Evolutionary conservation across 2,797 vertebrate genomes (phyloP).

Genomic region (Carduelis carduelis): DNA sequence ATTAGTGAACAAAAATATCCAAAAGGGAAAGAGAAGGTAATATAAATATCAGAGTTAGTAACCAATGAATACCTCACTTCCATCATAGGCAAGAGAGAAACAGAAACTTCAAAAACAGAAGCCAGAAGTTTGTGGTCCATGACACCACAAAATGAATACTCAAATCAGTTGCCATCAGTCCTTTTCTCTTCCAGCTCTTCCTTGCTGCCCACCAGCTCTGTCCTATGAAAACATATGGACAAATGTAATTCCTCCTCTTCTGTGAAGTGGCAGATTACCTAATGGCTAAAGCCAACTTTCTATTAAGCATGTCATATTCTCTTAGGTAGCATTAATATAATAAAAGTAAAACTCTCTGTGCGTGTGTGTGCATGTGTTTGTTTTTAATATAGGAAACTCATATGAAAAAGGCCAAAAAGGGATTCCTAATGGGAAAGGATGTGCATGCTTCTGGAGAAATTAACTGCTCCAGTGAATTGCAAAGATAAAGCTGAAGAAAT

Average conservation of each 20-base stretch:
- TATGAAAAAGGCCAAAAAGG: constrained; percentile 64
- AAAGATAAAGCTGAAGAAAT: constrained; percentile 78
- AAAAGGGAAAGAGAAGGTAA: background rate
- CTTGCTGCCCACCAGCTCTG: background rate
- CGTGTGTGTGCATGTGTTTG: background rate
- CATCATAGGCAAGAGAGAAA: background rate
- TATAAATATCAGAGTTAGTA: background rate
- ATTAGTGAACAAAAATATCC: background rate
- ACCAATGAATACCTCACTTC: background rate
- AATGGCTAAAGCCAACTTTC: constrained; percentile 48
- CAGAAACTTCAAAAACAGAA: background rate
- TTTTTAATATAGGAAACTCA: constrained; percentile 54
- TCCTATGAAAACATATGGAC: background rate
- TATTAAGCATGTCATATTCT: constrained; percentile 60
- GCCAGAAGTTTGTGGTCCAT: background rate
- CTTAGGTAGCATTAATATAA: constrained; percentile 58
- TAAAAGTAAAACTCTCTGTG: constrained; percentile 16
- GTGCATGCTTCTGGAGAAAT: constrained; percentile 72
- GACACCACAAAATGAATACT: background rate
- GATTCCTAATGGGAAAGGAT: constrained; percentile 72
- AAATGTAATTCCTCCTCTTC: background rate
- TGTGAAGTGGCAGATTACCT: constrained; percentile 21
- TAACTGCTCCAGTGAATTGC: constrained; percentile 78
- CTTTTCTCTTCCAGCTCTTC: background rate
- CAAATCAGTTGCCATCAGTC: background rate